Conservation (phyloP, 2,888 invertebrate genomes). For the Hydropsyche betteni region DNA sequence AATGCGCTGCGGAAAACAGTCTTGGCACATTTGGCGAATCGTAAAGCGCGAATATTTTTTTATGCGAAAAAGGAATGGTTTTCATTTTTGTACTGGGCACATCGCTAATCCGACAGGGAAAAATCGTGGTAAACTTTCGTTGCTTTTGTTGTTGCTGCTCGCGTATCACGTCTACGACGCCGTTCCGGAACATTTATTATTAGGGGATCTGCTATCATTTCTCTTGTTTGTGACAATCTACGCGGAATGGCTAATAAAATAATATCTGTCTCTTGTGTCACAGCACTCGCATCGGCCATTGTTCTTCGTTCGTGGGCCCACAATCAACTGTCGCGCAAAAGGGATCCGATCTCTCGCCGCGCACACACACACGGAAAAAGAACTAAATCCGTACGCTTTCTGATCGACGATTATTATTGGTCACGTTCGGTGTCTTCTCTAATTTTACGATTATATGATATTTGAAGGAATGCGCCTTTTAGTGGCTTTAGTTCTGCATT, state of each 20-base stretch:
- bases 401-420: conserved; percentile 14
- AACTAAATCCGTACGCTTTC: background rate
- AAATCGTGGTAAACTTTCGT: conserved; percentile 16
- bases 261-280: conserved; percentile 23
- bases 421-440: conserved; percentile 13
- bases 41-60: background rate
- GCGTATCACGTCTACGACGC: conserved; percentile 18
- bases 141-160: conserved; percentile 11
- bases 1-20: background rate
- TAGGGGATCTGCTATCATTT: conserved; percentile 2
- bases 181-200: conserved; percentile 29
- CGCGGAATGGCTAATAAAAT: conserved; percentile 33
- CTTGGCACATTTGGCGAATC: background rate
- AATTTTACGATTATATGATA: conserved; percentile 22
- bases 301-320: background rate
- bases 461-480: conserved; percentile 26
- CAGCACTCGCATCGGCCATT: conserved; percentile 1
- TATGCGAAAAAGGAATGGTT: background rate
- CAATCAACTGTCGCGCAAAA: conserved; percentile 12
- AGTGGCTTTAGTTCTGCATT: conserved; percentile 29
- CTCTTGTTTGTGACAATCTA: conserved; percentile 24
- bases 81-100: background rate
- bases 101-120: conserved; percentile 19
- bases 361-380: background rate
- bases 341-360: background rate